A percentile compares a stretch with the other conserved stretches of the same genome.
phyloP scores from a whole-genome alignment of 1,140 invertebrate species.

The Portunus trituberculatus region DNA sequence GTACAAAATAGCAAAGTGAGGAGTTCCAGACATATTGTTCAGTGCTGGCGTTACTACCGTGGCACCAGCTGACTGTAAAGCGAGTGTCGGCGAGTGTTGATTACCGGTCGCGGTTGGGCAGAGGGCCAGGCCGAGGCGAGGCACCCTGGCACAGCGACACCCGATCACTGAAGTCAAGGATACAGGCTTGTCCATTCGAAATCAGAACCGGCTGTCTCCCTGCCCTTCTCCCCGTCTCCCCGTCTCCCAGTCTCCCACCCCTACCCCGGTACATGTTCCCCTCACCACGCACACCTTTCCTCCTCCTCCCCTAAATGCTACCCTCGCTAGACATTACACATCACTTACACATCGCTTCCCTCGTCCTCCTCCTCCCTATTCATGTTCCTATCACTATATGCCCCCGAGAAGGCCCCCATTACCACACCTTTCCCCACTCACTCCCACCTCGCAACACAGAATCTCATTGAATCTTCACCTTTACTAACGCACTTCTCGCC shows the following conservation, averaged over 20 bases:
- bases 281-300: neutral
- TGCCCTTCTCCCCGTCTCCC: neutral
- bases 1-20: too few relatives aligned
- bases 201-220: neutral
- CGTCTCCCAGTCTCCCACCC: neutral
- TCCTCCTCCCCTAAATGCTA: neutral
- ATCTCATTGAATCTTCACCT: too few relatives aligned
- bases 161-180: neutral
- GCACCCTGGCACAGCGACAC: neutral
- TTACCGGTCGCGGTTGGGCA: neutral
- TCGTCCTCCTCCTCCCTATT: neutral
- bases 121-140: neutral
- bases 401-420: too few relatives aligned
- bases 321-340: neutral
- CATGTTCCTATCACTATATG: neutral
- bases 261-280: neutral
- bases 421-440: too few relatives aligned
- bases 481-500: too few relatives aligned
- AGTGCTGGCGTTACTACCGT: too few relatives aligned
- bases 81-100: neutral
- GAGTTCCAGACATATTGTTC: too few relatives aligned
- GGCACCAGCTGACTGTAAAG: neutral
- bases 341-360: too few relatives aligned
- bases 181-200: neutral
- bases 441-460: too few relatives aligned